phyloP scores from a whole-genome alignment of 2,113 vertebrate species.

The Nyctibius bracteatus region DNA sequence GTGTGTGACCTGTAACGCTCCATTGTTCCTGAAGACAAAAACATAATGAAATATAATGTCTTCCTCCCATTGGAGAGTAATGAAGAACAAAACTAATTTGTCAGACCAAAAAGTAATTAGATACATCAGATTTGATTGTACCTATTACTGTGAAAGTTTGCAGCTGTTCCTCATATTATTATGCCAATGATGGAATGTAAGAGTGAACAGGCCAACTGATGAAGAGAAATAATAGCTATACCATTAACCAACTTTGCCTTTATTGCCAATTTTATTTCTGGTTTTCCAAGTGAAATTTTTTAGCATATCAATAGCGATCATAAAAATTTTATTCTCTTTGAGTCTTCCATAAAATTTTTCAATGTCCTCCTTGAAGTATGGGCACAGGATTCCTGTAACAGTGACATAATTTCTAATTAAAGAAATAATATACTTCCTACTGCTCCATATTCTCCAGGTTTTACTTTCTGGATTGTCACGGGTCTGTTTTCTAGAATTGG shows the following conservation, averaged over 20 bases:
- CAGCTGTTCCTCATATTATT: conserved; percentile 65
- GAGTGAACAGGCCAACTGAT: conserved; percentile 31
- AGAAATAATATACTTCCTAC: not conserved
- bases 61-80: conserved; percentile 77
- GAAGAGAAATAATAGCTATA: conserved; percentile 15
- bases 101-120: conserved; percentile 81
- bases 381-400: not conserved
- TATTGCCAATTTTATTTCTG: not conserved
- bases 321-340: not conserved
- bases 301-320: not conserved
- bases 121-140: conserved; percentile 74
- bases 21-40: conserved; percentile 73
- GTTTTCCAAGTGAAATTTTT: not conserved
- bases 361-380: not conserved
- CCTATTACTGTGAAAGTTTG: conserved; percentile 76
- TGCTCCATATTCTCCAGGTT: not conserved
- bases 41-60: conserved; percentile 77
- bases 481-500: not conserved
- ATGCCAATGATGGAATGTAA: conserved; percentile 43
- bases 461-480: not conserved
- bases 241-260: not conserved
- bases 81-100: conserved; percentile 82
- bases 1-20: conserved; percentile 60
- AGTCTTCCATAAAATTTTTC: not conserved
- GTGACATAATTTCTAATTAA: not conserved